Evolutionary conservation across 2,113 vertebrate species (phyloP).

Genomic region (Paramormyrops kingsleyae): DNA sequence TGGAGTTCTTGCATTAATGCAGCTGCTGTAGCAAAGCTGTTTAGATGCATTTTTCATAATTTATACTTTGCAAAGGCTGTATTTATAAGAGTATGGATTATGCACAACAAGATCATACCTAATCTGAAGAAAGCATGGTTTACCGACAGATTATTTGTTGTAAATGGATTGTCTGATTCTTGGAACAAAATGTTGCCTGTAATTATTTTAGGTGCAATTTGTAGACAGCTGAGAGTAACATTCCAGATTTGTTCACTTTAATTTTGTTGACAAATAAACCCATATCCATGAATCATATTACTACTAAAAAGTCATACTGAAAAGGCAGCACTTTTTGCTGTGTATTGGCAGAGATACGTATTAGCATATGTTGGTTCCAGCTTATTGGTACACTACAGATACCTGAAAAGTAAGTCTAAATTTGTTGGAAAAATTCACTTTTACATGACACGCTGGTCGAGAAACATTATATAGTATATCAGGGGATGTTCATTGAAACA

Average conservation of each 20-base stretch:
- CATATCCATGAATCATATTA: background rate
- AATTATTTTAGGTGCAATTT: background rate
- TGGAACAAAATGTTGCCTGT: background rate
- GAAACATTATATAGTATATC: background rate
- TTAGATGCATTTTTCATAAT: background rate
- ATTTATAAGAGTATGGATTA: constrained; percentile 7
- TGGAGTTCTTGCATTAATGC: background rate
- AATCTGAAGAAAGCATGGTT: background rate
- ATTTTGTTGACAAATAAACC: no score
- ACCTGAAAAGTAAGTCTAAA: background rate
- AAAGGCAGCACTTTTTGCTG: background rate
- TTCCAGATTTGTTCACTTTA: background rate
- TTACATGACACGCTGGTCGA: background rate
- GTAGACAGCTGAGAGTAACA: background rate
- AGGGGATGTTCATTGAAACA: background rate
- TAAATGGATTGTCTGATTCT: background rate
- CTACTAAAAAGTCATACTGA: background rate
- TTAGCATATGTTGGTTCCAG: background rate
- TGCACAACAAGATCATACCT: constrained; percentile 7
- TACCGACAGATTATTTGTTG: background rate
- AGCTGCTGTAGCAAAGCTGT: background rate
- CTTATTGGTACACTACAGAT: background rate
- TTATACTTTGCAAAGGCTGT: background rate
- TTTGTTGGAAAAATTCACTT: background rate
- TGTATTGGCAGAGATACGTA: background rate